Conservation (phyloP, 2,888 invertebrate genomes). For the Mongoloraphidia duomilia region DNA sequence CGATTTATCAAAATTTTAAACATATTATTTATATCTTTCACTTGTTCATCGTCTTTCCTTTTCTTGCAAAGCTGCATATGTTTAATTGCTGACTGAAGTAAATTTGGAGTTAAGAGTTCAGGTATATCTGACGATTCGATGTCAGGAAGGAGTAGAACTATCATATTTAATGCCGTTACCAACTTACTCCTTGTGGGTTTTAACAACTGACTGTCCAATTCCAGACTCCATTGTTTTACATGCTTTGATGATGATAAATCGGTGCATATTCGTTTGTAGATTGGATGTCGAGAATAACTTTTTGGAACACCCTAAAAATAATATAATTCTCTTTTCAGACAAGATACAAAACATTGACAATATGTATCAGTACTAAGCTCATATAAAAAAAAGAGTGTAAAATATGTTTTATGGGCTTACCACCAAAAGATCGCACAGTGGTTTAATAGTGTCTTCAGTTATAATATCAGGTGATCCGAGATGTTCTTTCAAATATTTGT, state of each 20-base stretch:
- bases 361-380: conserved; percentile 5
- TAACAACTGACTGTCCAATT: conserved; percentile 32
- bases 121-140: conserved; percentile 42
- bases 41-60: conserved; percentile 41
- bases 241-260: conserved; percentile 37
- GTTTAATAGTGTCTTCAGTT: conserved; percentile 38
- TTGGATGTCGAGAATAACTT: conserved; percentile 44
- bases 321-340: conserved; percentile 2
- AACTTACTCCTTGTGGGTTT: conserved; percentile 44
- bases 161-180: conserved; percentile 30
- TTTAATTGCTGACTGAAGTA: conserved; percentile 41
- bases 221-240: conserved; percentile 40
- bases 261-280: conserved; percentile 43
- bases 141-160: too few relatives aligned
- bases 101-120: conserved; percentile 45
- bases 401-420: conserved; percentile 28
- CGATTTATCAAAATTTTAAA: conserved; percentile 36
- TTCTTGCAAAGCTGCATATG: conserved; percentile 19
- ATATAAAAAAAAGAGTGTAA: conserved; percentile 13
- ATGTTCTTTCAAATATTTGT: conserved; percentile 37
- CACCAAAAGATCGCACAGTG: conserved; percentile 45
- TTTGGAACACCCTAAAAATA: conserved; percentile 42
- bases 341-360: conserved; percentile 8
- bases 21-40: conserved; percentile 39
- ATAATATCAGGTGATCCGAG: conserved; percentile 42